Evolutionary conservation across 2,113 vertebrate genomes (phyloP), one percentile per base, ranked within the genome.

Genomic region (Nesospiza acunhae): DNA sequence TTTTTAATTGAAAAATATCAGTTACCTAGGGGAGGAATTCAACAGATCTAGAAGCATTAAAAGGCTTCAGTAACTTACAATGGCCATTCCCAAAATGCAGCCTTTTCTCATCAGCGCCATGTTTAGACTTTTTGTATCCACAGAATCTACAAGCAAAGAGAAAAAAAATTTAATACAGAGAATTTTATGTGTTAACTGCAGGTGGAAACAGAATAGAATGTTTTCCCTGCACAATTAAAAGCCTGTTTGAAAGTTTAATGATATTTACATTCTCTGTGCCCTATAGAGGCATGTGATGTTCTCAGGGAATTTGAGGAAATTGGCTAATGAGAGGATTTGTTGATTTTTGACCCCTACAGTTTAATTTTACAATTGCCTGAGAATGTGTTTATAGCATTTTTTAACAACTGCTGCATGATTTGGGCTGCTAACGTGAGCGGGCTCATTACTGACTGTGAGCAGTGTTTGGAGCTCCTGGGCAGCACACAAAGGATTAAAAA

Each of bases 81-180:
- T 99, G 99, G 5, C 99, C 98, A 55, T 99, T 99, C 86, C 99
- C 99, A 98, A 99, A 99, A 97, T 99, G 98, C 72, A 99, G 98
- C 79, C 99, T 98, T 98, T 99, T 99, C 94, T 99, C 99, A 97
- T 99, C 99, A 73, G 98, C 27, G 20, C 97, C 98, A 90, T 99
- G 98, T 97, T 99, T 99, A 96, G 99, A 99, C 98, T 99, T 99
- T 97, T 98, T 98, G 97, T 98, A 99, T 96, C 99, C 99, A 98
- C 99, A 99, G 96, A 99, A 99, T 97, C 99, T 99, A 97, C 79
- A 97, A 86, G 87, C 88, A 98, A 97, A 94, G 42, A 85, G 9
- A 33, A 74, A 72, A 72, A 70, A 75, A 68, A 68, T 96, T 62
- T 81, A 94, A 47, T 53, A 56, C 15, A 92, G 59, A 81, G 91